Evolutionary conservation across 2,888 invertebrate species (phyloP).

Genomic region (Drosophila ustulata): DNA sequence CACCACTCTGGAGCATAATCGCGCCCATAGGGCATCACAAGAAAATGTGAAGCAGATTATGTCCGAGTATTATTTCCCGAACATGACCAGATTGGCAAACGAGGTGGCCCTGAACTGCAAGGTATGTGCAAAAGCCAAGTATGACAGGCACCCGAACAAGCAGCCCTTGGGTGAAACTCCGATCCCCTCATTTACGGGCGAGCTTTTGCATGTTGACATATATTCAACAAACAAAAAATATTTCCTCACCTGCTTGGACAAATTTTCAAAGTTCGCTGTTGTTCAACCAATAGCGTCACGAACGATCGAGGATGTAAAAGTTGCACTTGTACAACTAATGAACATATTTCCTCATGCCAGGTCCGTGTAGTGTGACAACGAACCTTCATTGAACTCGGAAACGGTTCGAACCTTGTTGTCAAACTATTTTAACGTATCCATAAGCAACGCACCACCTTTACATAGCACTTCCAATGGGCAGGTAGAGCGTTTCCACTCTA

Average conservation of each 20-base stretch:
- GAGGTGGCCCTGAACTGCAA: background rate
- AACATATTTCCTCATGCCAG: background rate
- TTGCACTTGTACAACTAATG: background rate
- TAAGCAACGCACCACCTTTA: no score
- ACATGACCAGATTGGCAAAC: conserved; percentile 1
- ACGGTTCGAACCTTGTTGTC: background rate
- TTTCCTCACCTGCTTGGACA: conserved; percentile 22
- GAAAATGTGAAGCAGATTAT: conserved; percentile 1
- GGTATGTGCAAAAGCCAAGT: background rate
- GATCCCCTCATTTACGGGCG: background rate
- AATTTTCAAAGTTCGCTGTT: conserved; percentile 21
- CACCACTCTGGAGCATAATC: no score
- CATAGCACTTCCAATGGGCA: no score
- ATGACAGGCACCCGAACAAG: background rate
- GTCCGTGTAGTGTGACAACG: background rate
- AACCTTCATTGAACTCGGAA: background rate
- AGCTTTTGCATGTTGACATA: conserved; percentile 18
- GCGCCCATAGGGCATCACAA: no score
- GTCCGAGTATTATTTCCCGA: conserved; percentile 4
- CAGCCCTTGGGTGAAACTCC: background rate
- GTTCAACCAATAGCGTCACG: conserved; percentile 11
- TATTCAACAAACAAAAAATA: conserved; percentile 17
- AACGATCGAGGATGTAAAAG: background rate
- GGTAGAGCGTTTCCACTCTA: no score
- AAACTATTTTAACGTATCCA: no score